A percentile compares a stretch with the other conserved stretches of the same genome.
These are phyloP conservation scores for Coreius guichenoti DNA, from an alignment of 2,797 vertebrate species.

Conservation along the genomic window DNA sequence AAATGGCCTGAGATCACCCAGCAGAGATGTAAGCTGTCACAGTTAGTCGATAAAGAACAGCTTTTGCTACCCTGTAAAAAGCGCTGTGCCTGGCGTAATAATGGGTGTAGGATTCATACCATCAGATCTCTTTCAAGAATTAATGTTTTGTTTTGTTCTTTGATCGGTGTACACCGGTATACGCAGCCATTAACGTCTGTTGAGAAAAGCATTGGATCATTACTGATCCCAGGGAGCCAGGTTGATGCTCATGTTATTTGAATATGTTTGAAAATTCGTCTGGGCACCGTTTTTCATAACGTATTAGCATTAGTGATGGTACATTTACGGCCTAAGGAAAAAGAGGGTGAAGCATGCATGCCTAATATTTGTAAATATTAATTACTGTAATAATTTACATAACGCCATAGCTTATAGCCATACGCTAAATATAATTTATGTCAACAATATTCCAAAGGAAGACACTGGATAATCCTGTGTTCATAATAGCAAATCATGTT, in stretches of 20 bases:
- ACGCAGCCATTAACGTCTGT: not conserved
- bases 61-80: slow-evolving; percentile 14
- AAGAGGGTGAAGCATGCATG: slow-evolving; percentile 51
- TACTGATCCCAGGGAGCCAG: slow-evolving; percentile 1
- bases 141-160: not conserved
- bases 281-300: slow-evolving; percentile 65
- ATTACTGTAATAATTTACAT: slow-evolving; percentile 73
- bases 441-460: slow-evolving; percentile 55
- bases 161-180: slow-evolving; percentile 2
- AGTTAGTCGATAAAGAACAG: slow-evolving; percentile 12
- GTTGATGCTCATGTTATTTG: slow-evolving; percentile 33
- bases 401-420: slow-evolving; percentile 61
- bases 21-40: slow-evolving; percentile 7
- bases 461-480: not conserved
- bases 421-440: slow-evolving; percentile 62
- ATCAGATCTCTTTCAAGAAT: slow-evolving; percentile 18
- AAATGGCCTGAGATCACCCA: slow-evolving; percentile 43
- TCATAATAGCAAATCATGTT: too few relatives aligned
- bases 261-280: slow-evolving; percentile 48
- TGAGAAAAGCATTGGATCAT: slow-evolving; percentile 25
- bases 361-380: slow-evolving; percentile 76
- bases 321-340: slow-evolving; percentile 59
- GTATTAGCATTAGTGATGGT: slow-evolving; percentile 64
- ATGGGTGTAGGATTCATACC: slow-evolving; percentile 12
- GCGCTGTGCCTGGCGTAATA: not conserved